Evolutionary conservation across 2,888 invertebrate species (phyloP), one percentile per base, ranked within the genome.

Genomic region (Diadegma fenestrale): DNA sequence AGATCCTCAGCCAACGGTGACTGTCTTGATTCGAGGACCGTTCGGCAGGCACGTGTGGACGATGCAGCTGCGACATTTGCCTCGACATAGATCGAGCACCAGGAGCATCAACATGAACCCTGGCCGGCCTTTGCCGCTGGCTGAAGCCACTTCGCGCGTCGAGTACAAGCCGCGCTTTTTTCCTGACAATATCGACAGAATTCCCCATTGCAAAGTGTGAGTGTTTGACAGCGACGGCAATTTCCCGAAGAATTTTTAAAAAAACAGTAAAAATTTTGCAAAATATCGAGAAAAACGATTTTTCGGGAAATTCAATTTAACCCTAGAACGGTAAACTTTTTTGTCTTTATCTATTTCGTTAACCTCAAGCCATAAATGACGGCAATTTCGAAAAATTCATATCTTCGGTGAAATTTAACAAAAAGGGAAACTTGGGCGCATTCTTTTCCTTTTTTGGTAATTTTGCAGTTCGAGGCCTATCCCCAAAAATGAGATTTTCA

Each of bases 1-100:
- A 95, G 99, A 99, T 94, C 98, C 98, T 4, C 98, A 99, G 91
- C 99, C 99, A 0, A 98, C 98, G 0, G 97, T 99, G 8, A 96
- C 96, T 92, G 96, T 98, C 76, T 95, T 99, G 77, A 97, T 99
- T 86, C 96, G 99, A 1, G 98, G 98, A 80, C 98, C 98, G 0
- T 99, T 98, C 95, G 99, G 99, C 0, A 96, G 99, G 6, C 98
- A 98, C 94, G 98, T 98, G 26, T 99, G 99, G 99, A 97, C 97
- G 10, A 96, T 98, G 95, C 97, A 97, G 91, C 94, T 98, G 78
- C 95, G 99, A 54, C 98, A 99, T 92, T 95, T 98, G 83, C 98
- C 99, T 0, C 95, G 98, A 54, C 96, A 97, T 91, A 97, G 97
- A 90, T 96, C 96, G 3, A 97, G 97, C 12, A 95, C 95, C 0